Percentiles rank a stretch among this genome's conserved stretches.
Evolutionary conservation across 2,888 invertebrate species (phyloP).

Genomic region (Chromoteleia sp.): DNA sequence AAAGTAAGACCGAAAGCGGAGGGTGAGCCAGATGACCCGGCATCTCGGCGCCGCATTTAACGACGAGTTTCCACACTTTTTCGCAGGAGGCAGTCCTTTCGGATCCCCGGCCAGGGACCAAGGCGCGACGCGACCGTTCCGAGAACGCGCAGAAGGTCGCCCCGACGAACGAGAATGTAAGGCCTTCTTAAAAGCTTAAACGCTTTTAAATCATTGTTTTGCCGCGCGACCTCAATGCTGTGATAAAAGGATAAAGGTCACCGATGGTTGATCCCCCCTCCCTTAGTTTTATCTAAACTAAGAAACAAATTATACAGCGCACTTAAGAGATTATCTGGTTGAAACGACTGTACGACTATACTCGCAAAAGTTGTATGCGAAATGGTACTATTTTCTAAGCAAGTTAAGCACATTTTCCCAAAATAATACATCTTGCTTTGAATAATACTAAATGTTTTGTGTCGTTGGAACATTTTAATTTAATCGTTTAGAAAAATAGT

Average conservation of each 20-base stretch:
- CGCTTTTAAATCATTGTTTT: slow-evolving; percentile 65
- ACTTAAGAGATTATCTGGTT: too few species aligned
- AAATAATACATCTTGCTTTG: too few species aligned
- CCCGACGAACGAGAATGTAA: slow-evolving; percentile 49
- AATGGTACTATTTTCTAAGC: too few species aligned
- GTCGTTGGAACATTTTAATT: too few species aligned
- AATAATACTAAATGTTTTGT: too few species aligned
- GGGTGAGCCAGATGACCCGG: slow-evolving; percentile 67
- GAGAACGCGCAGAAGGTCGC: slow-evolving; percentile 74
- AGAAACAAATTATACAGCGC: too few species aligned
- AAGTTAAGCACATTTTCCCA: too few species aligned
- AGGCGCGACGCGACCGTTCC: slow-evolving; percentile 63
- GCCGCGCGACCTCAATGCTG: slow-evolving; percentile 2
- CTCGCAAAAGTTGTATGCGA: too few species aligned
- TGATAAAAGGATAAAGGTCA: slow-evolving; percentile 8
- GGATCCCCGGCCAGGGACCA: slow-evolving; percentile 42
- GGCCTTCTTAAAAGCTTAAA: slow-evolving; percentile 66
- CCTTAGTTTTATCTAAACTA: too few species aligned
- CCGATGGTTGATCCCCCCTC: slow-evolving; percentile 8
- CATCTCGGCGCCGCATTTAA: slow-evolving; percentile 71
- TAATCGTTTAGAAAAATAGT: too few species aligned
- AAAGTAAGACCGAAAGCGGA: slow-evolving; percentile 54
- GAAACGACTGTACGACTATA: too few species aligned
- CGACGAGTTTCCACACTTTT: slow-evolving; percentile 72
- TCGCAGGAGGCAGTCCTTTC: slow-evolving; percentile 62